Evolutionary conservation across 2,797 vertebrate genomes (phyloP).

Genomic region (Platyrinchus mystaceus): DNA sequence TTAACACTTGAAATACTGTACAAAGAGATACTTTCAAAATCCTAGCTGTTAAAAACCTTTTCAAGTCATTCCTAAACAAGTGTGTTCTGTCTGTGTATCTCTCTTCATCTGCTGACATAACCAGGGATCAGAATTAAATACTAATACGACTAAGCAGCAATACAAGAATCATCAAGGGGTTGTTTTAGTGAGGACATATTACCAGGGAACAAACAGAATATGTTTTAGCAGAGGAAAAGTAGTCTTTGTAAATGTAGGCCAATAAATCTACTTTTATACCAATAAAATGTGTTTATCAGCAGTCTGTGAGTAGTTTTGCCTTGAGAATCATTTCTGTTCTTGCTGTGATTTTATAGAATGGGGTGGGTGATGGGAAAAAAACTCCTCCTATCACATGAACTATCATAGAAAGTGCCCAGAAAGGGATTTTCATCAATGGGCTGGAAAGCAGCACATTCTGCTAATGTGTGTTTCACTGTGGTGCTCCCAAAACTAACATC

Average conservation of each 20-base stretch:
- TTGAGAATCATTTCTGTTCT: not conserved
- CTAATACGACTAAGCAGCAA: not conserved
- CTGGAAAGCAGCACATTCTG: not conserved
- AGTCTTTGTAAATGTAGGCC: not conserved
- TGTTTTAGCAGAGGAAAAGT: not conserved
- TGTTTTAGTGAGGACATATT: not conserved
- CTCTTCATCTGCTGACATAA: not conserved
- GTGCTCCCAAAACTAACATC: not conserved
- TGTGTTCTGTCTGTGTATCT: not conserved
- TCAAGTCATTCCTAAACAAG: not conserved
- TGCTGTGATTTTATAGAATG: not conserved
- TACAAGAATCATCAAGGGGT: not conserved
- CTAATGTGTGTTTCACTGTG: not conserved
- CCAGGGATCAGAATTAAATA: not conserved
- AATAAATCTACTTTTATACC: not conserved
- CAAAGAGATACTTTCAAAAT: slow-evolving; percentile 4
- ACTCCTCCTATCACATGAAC: not conserved
- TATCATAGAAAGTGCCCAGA: not conserved
- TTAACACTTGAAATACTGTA: slow-evolving; percentile 47
- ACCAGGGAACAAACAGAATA: not conserved
- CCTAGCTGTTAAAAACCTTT: not conserved
- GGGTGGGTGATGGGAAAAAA: not conserved
- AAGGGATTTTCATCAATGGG: not conserved
- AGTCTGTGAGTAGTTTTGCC: not conserved
- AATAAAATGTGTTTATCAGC: not conserved